Evolutionary conservation across 1,140 invertebrate genomes (phyloP).

Genomic region (Galendromus occidentalis): DNA sequence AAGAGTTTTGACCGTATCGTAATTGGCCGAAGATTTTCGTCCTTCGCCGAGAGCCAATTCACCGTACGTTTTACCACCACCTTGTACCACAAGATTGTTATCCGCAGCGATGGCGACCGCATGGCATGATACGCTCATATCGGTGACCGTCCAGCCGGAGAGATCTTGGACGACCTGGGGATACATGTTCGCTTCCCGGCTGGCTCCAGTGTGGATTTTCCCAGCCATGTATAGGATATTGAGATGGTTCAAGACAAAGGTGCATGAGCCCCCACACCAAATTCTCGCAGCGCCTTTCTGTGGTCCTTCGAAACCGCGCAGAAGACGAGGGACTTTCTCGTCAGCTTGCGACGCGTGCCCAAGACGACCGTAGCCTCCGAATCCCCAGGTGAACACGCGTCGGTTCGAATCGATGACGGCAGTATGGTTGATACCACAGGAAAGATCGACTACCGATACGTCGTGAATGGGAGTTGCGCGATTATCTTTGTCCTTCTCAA

Average conservation of each 20-base stretch:
- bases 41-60: conserved; percentile 39
- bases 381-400: conserved; percentile 76
- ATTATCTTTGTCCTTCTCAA: conserved; percentile 69
- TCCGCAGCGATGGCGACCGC: conserved; percentile 71
- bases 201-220: conserved; percentile 59
- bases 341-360: conserved; percentile 79
- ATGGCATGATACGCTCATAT: conserved; percentile 40
- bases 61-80: conserved; percentile 69
- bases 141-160: conserved; percentile 66
- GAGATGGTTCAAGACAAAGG: conserved; percentile 55
- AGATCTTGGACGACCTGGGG: conserved; percentile 81
- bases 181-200: conserved; percentile 78
- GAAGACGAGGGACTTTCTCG: conserved; percentile 64
- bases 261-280: conserved; percentile 64
- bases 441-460: conserved; percentile 67
- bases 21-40: conserved; percentile 1
- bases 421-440: conserved; percentile 72
- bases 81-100: conserved; percentile 72
- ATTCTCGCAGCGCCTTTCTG: conserved; percentile 55
- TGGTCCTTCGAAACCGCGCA: conserved; percentile 68
- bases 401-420: conserved; percentile 66
- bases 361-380: conserved; percentile 73
- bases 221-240: conserved; percentile 65
- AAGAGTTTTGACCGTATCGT: conserved; percentile 4
- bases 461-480: conserved; percentile 60